Conservation (phyloP, 2,113 vertebrate genomes). For the Guaruba guarouba region DNA sequence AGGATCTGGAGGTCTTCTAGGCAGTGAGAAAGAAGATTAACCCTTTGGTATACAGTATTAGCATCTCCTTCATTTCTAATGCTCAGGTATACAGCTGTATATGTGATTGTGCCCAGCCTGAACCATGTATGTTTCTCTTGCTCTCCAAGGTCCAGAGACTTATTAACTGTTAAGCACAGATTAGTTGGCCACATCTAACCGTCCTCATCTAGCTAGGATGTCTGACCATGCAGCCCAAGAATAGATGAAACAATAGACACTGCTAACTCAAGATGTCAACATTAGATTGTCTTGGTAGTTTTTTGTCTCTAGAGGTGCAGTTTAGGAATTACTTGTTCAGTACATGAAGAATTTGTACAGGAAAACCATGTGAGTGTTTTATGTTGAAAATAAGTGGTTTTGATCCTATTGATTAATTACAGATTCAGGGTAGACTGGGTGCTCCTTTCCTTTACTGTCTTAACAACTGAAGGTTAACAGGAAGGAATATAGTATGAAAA, state of each 20-base stretch:
- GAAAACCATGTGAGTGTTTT: not conserved
- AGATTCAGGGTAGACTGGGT: not conserved
- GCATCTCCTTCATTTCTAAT: not conserved
- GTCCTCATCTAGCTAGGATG: not conserved
- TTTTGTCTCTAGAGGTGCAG: not conserved
- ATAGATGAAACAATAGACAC: not conserved
- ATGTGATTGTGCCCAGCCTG: not conserved
- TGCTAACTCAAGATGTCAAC: not conserved
- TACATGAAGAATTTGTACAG: not conserved
- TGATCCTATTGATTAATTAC: not conserved
- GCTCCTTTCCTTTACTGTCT: not conserved
- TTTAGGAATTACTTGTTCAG: not conserved
- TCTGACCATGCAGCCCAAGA: not conserved
- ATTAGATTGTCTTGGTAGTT: not conserved
- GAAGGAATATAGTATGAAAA: not conserved
- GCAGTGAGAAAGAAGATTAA: constrained; percentile 40
- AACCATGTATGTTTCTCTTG: not conserved
- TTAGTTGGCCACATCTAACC: not conserved
- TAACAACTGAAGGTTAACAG: not conserved
- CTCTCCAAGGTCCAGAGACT: not conserved
- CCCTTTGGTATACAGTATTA: not conserved
- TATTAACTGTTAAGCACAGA: not conserved
- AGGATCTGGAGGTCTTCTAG: constrained; percentile 38
- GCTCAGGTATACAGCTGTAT: not conserved
- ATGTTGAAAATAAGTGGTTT: not conserved